phyloP scores from a whole-genome alignment of 2,888 invertebrate genomes.

The Papilio demoleus region DNA sequence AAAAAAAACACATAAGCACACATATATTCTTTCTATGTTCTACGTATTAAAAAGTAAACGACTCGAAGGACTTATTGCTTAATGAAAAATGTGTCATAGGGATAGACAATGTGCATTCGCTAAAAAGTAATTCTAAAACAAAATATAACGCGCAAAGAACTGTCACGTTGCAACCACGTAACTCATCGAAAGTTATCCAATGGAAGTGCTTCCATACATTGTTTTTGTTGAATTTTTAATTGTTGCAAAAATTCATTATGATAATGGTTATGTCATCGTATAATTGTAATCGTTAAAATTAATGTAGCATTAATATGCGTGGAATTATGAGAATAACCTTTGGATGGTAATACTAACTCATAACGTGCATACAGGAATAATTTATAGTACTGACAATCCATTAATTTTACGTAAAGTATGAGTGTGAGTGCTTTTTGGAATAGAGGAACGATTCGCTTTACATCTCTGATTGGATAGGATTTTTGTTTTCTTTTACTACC shows the following conservation, averaged over 20 bases:
- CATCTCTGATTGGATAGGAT: background rate
- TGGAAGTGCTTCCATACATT: too few relatives aligned
- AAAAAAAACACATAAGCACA: too few relatives aligned
- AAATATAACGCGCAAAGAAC: too few relatives aligned
- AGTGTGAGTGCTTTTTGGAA: background rate
- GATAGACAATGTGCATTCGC: too few relatives aligned
- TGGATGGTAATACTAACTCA: conserved; percentile 9
- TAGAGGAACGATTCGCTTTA: background rate
- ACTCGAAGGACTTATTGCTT: too few relatives aligned
- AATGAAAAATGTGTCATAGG: too few relatives aligned
- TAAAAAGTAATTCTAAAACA: too few relatives aligned
- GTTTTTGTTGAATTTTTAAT: too few relatives aligned
- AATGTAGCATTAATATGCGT: conserved; percentile 16
- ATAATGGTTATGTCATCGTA: background rate
- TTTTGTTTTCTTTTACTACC: background rate
- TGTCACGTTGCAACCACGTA: too few relatives aligned
- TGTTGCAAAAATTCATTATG: background rate
- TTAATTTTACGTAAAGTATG: background rate
- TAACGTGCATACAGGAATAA: background rate
- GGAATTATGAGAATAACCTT: conserved; percentile 27
- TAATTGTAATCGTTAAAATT: conserved; percentile 1
- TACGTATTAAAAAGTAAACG: too few relatives aligned
- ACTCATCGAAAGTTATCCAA: too few relatives aligned
- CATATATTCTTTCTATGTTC: too few relatives aligned
- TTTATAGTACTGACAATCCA: conserved; percentile 5